These are phyloP conservation scores for Doris montereyensis DNA, from an alignment of 2,888 invertebrate genomes.

Conservation along the genomic window DNA sequence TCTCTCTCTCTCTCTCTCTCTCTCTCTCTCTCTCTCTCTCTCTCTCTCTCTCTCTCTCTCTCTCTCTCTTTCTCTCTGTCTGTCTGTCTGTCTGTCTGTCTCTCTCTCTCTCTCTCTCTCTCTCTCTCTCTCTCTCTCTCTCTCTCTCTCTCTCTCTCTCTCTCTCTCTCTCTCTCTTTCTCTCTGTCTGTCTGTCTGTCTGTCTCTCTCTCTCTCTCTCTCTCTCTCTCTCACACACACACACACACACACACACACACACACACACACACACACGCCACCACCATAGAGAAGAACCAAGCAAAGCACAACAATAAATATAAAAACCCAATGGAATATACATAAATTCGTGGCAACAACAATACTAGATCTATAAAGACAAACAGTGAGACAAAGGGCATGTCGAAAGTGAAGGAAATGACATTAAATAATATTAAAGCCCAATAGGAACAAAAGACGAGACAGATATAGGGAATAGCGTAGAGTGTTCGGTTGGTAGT, in stretches of 20 bases:
- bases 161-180: slow-evolving; percentile 21
- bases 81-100: not conserved
- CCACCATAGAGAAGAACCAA: not conserved
- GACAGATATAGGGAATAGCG: no score
- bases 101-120: slow-evolving; percentile 16
- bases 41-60: slow-evolving; percentile 31
- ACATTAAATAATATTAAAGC: no score
- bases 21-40: slow-evolving; percentile 23
- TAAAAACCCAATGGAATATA: no score
- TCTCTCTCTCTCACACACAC: slow-evolving; percentile 11
- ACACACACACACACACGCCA: slow-evolving; percentile 23
- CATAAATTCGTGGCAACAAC: no score
- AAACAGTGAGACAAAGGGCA: no score
- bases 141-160: slow-evolving; percentile 18
- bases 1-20: slow-evolving; percentile 27
- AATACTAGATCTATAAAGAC: no score
- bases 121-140: no score
- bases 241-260: slow-evolving; percentile 33
- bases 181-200: not conserved
- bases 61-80: slow-evolving; percentile 29
- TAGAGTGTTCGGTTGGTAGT: no score
- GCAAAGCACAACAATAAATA: no score
- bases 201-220: slow-evolving; percentile 9
- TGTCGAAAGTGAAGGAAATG: no score
- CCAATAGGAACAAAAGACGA: no score